Evolutionary conservation across 2,113 vertebrate genomes (phyloP).

Genomic region (Calypte anna): DNA sequence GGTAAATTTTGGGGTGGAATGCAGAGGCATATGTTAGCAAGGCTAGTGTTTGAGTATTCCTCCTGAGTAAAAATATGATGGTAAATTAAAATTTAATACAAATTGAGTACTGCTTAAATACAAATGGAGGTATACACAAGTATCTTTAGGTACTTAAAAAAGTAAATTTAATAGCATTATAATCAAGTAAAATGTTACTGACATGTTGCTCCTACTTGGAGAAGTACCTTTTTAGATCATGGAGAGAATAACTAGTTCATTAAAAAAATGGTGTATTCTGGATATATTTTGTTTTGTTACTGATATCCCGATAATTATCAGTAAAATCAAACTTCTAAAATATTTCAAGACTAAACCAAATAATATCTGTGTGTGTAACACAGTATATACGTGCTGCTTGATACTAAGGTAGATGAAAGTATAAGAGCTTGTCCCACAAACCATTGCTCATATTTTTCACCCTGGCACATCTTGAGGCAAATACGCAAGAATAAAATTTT

Average conservation of each 20-base stretch:
- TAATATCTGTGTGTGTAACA: neutral
- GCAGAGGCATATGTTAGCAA: neutral
- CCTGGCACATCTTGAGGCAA: neutral
- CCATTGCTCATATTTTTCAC: neutral
- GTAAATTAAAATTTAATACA: neutral
- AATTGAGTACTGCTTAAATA: neutral
- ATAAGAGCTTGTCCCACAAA: neutral
- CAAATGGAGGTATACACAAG: neutral
- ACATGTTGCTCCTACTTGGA: neutral
- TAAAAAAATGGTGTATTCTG: neutral
- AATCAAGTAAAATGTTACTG: neutral
- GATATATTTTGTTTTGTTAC: neutral
- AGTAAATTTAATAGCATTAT: neutral
- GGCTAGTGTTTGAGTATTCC: neutral
- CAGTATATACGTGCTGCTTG: neutral
- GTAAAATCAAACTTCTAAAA: neutral
- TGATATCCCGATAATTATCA: neutral
- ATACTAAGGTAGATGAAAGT: neutral
- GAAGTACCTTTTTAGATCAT: neutral
- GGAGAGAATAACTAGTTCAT: neutral
- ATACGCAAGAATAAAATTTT: rapidly evolving
- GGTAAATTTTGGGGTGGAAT: neutral
- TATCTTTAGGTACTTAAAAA: neutral
- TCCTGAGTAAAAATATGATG: neutral
- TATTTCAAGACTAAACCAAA: neutral